Base-by-base conservation (phyloP, 2,113 vertebrate species). In the Brachionichthys hirsutus region DNA sequence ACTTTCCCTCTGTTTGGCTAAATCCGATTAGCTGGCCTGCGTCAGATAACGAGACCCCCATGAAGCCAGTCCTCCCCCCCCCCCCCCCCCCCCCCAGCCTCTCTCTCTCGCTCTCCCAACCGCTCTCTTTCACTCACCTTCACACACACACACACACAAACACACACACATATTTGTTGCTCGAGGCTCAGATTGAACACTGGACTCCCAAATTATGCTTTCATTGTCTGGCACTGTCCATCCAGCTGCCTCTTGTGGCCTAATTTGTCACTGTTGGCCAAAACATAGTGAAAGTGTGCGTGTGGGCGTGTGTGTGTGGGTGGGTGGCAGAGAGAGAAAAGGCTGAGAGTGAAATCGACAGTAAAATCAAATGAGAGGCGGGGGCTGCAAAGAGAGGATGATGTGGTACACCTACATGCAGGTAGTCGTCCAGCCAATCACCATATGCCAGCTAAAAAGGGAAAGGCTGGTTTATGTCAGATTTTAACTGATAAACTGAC, bases 21-120 rank as follows among this genome's bases (percentile, higher is more conserved):
- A 91, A 91, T 91, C 85, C 80, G 83, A 92, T 92, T 92, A 91
- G 78, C 81, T 69, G 58, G 78, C 66, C 77, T 62, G 78, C 77
- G 57, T 81, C 77, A 71, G 73, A 81, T 87, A 89, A 89, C 62
- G 73, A 88, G 88, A 84, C 82, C 85, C 77, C 85, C 86, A 65
- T 76, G 85, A 52, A 83, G 75, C 66, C 15, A n/a, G 22, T 6
- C 18, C 59, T 47, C 24, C 20, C 54, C 58, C 12, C 14, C 12
- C 20, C 12, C 3, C 22, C 3, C 19, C 14, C 13, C 3, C 10
- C 20, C 14, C 44, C 58, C 30, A 3, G n/a, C n/a, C n/a, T n/a
- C 63, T 56, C 43, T 57, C 40, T 61, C 15, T 71, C 24, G 58
- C 55, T 65, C 52, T 40, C n/a, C 64, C 55, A 40, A n/a, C n/a